phyloP scores from a whole-genome alignment of 2,888 invertebrate species.

The Harmothoe impar region DNA sequence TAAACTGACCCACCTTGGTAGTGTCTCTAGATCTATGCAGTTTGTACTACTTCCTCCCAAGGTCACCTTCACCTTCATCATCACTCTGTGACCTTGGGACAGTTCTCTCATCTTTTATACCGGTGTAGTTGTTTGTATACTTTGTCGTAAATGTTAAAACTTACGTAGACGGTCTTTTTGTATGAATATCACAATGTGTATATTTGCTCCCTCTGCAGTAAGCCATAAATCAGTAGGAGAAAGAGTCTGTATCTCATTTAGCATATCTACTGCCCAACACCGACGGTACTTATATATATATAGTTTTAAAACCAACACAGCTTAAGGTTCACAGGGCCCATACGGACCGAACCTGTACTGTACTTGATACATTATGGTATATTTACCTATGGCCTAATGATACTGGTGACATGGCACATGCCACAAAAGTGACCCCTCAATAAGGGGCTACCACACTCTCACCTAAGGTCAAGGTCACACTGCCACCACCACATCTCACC shows the following conservation, averaged over 20 bases:
- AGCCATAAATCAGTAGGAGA: background rate
- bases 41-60: background rate
- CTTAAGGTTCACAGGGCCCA: no score
- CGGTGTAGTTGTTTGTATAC: background rate
- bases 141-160: background rate
- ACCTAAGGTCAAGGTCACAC: no score
- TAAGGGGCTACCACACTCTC: no score
- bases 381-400: background rate
- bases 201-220: background rate
- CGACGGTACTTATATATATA: background rate
- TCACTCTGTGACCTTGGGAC: no score
- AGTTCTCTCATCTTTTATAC: background rate
- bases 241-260: background rate
- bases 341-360: no score
- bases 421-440: no score
- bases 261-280: background rate
- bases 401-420: no score
- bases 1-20: background rate
- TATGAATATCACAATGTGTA: background rate
- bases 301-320: no score
- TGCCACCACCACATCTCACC: no score
- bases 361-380: background rate
- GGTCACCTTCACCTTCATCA: background rate
- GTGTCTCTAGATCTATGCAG: conserved; percentile 24
- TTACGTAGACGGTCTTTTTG: background rate